These are phyloP conservation scores for Ophioninae sp. DNA, from an alignment of 2,888 invertebrate species.

Conservation along the genomic window DNA sequence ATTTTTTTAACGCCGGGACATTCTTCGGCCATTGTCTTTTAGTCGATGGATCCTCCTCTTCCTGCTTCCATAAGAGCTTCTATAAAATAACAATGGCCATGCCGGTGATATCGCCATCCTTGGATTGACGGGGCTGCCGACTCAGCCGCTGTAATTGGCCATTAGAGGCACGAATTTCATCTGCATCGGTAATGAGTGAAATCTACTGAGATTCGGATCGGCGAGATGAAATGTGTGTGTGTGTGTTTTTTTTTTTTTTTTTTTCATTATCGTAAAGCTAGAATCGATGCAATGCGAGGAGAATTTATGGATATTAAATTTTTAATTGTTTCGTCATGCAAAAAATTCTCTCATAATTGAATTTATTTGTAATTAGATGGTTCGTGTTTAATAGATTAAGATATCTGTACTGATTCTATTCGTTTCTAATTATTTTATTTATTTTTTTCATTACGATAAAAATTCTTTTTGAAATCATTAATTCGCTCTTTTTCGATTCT, in stretches of 20 bases:
- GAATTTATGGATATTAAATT: background rate
- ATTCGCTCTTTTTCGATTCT: no score
- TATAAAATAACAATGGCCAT: slow-evolving; percentile 53
- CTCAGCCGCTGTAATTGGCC: slow-evolving; percentile 40
- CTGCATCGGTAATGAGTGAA: slow-evolving; percentile 48
- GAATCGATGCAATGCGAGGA: background rate
- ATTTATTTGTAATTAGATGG: no score
- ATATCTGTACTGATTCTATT: no score
- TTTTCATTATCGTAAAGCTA: background rate
- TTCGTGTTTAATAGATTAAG: no score
- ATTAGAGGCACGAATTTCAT: slow-evolving; percentile 48
- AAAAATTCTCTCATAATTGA: no score
- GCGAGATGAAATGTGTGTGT: no score
- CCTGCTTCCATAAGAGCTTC: slow-evolving; percentile 54
- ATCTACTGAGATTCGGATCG: slow-evolving; percentile 1
- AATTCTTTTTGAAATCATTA: no score
- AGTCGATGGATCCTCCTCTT: slow-evolving; percentile 40
- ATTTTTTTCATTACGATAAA: no score
- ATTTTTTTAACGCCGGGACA: slow-evolving; percentile 44
- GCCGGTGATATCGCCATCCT: slow-evolving; percentile 13
- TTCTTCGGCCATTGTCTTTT: slow-evolving; percentile 57
- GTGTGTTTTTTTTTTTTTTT: background rate
- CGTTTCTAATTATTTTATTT: no score
- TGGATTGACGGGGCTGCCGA: slow-evolving; percentile 42
- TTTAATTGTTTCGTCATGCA: no score